phyloP scores from a whole-genome alignment of 2,888 invertebrate species.

The Sminthurides aquaticus region DNA sequence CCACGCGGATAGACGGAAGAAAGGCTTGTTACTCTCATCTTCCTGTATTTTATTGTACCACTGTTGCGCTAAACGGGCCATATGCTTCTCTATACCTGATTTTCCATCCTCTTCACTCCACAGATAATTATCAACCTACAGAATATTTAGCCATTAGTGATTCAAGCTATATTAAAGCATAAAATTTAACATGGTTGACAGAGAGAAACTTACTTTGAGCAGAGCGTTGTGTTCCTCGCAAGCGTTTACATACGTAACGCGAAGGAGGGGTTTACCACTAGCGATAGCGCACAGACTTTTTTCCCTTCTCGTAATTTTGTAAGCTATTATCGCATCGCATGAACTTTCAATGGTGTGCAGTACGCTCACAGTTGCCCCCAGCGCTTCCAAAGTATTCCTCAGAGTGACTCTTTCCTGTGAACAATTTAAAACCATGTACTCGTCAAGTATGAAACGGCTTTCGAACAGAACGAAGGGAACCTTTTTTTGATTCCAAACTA shows the following conservation, averaged over 20 bases:
- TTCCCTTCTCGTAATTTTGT: slow-evolving; percentile 67
- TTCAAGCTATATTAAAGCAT: no score
- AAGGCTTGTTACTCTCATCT: slow-evolving; percentile 23
- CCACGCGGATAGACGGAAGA: slow-evolving; percentile 41
- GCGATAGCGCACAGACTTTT: slow-evolving; percentile 80
- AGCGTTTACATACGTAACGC: slow-evolving; percentile 65
- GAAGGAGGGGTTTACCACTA: slow-evolving; percentile 63
- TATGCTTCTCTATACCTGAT: slow-evolving; percentile 19
- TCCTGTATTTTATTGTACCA: slow-evolving; percentile 24
- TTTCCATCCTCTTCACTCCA: slow-evolving; percentile 25
- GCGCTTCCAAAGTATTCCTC: slow-evolving; percentile 50
- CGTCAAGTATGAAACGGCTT: no score
- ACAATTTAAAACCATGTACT: no score
- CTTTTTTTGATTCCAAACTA: no score
- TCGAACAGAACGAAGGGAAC: no score
- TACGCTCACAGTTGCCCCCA: slow-evolving; percentile 61
- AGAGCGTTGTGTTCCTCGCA: slow-evolving; percentile 58
- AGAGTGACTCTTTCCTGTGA: slow-evolving; percentile 1
- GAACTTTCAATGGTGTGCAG: slow-evolving; percentile 54
- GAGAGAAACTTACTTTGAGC: slow-evolving; percentile 46
- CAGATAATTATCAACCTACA: slow-evolving; percentile 24
- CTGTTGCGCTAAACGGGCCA: slow-evolving; percentile 18
- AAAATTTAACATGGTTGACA: slow-evolving; percentile 3
- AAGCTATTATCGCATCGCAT: slow-evolving; percentile 70
- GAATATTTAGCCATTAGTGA: no score